Evolutionary conservation across 2,888 invertebrate genomes (phyloP).

Genomic region (Drosophila borealis): DNA sequence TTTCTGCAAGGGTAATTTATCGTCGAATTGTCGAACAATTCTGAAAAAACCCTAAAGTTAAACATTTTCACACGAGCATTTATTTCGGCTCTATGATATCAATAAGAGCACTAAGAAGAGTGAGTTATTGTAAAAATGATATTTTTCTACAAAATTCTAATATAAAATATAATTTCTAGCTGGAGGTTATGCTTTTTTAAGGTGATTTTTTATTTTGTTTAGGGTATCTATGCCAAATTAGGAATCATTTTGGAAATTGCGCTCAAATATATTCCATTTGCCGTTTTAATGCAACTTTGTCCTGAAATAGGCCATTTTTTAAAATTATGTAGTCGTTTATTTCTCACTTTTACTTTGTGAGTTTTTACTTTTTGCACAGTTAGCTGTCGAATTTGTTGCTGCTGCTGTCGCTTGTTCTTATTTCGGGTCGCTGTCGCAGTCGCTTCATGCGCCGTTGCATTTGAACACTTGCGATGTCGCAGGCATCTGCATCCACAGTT

Average conservation of each 20-base stretch:
- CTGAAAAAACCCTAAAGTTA: too few relatives aligned
- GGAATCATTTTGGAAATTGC: too few relatives aligned
- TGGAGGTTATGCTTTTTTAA: too few relatives aligned
- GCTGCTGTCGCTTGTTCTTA: slow-evolving; percentile 40
- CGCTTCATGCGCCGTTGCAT: slow-evolving; percentile 73
- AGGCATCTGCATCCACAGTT: slow-evolving; percentile 50
- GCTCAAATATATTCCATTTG: neutral
- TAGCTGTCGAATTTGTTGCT: slow-evolving; percentile 57
- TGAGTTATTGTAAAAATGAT: too few relatives aligned
- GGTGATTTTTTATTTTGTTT: too few relatives aligned
- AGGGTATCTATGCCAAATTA: neutral
- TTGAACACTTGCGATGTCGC: slow-evolving; percentile 65
- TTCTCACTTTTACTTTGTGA: slow-evolving; percentile 1
- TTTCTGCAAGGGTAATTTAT: too few relatives aligned
- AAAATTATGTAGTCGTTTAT: neutral
- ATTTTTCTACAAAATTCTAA: too few relatives aligned
- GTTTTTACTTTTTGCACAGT: slow-evolving; percentile 25
- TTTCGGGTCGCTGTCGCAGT: slow-evolving; percentile 54
- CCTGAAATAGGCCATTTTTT: neutral
- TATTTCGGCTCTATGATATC: too few relatives aligned
- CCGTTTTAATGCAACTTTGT: neutral
- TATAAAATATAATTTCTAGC: too few relatives aligned
- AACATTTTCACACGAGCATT: too few relatives aligned
- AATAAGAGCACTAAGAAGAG: too few relatives aligned
- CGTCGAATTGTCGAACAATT: too few relatives aligned